These are phyloP conservation scores for Amniataba percoides DNA, from an alignment of 2,797 vertebrate genomes.

Conservation along the genomic window DNA sequence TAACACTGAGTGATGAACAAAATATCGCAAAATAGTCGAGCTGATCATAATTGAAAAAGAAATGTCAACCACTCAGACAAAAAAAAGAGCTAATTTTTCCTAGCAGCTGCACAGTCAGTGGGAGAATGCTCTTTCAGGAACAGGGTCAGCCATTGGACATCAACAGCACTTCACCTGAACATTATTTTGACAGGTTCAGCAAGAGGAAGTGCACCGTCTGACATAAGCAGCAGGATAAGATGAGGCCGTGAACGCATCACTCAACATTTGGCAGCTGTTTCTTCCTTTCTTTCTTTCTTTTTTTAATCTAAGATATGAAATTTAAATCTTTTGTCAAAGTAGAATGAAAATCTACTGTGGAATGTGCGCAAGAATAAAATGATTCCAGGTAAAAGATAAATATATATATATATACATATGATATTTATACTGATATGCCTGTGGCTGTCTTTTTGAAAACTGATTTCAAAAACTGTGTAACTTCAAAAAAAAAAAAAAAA, in stretches of 20 bases:
- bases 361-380: not conserved
- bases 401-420: not conserved
- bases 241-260: too few relatives aligned
- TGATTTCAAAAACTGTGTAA: not conserved
- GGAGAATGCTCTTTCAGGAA: not conserved
- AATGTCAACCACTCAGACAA: not conserved
- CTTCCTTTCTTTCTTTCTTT: not conserved
- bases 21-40: slow-evolving; percentile 8
- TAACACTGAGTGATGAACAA: not conserved
- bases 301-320: not conserved
- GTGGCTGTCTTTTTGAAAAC: slow-evolving; percentile 1
- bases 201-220: too few relatives aligned
- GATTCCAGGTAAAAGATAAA: not conserved
- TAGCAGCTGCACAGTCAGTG: not conserved
- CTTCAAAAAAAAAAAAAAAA: slow-evolving; percentile 5
- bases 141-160: not conserved
- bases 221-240: too few relatives aligned
- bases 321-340: not conserved
- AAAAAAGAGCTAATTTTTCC: not conserved
- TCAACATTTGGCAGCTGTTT: too few relatives aligned
- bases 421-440: not conserved
- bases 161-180: not conserved
- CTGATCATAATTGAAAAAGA: slow-evolving; percentile 26
- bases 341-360: not conserved
- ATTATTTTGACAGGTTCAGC: not conserved